Base-by-base conservation (phyloP, 1,140 invertebrate species). In the Drosophila carrolli region DNA sequence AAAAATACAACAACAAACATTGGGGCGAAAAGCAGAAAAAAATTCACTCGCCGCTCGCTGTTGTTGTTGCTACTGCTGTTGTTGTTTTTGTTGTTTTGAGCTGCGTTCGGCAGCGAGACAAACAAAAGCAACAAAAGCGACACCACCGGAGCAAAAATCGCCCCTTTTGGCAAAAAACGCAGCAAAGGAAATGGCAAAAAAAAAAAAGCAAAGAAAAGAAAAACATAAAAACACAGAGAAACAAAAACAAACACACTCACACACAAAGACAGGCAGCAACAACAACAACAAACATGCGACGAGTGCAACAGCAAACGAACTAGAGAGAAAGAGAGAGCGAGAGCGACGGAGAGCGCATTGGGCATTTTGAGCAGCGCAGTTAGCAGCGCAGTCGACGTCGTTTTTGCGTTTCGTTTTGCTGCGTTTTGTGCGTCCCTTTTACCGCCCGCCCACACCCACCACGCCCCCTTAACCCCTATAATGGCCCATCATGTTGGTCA, bases 131-230 rank as follows among this genome's bases (percentile, higher is more conserved):
- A 43, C 59, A 67, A 50, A 46, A 65, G 38, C 63, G 63, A 63
- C 63, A 68, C 65, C 65, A 54, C 47, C 65, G 75, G 43, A 84
- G 81, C 81, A 84, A 84, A 83, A 83, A 83, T 84, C 80, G 80
- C 81, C 79, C 79, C 75, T 83, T 74, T 72, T 48, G 66, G 67
- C 55, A 80, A 75, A 70, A 82, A 81, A 70, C 75, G 75, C 79
- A 82, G 66, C 65, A 32, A 43, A 57, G 55, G 55, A 41, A 57
- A 41, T 38, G 38, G 37, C 13, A 23, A 61, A 51, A 23, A 23
- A 61, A 51, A 23, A 60, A 60, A 50, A 8, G 43, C 46, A 77
- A 75, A 75, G 59, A 44, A 73, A 74, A 43, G 29, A 62, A 70
- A 56, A 55, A 63, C 54, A 32, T 5, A 19, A 43, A 37, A 9